Percentiles rank a stretch among this genome's conserved stretches.
These are phyloP conservation scores for Cossypha niveicapilla DNA, from an alignment of 2,797 vertebrate species.

Conservation along the genomic window DNA sequence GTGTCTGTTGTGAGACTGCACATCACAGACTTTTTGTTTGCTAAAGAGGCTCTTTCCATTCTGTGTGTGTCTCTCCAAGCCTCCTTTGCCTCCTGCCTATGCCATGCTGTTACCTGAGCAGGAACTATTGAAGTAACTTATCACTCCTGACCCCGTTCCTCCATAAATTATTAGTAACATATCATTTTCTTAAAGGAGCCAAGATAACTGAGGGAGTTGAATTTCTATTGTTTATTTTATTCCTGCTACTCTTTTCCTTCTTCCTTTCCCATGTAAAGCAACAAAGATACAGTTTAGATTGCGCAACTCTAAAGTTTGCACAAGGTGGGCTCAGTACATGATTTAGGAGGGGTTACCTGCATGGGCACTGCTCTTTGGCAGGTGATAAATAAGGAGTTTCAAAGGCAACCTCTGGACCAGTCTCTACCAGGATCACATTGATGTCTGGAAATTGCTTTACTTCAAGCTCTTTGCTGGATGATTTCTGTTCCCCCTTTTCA, in stretches of 20 bases:
- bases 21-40: accelerated
- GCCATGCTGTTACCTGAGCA: neutral
- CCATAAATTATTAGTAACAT: neutral
- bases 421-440: neutral
- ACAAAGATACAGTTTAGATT: neutral
- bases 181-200: neutral
- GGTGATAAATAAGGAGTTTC: neutral
- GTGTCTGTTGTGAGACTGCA: neutral
- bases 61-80: neutral
- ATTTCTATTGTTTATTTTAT: neutral
- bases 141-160: neutral
- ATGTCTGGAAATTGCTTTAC: neutral
- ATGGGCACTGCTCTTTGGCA: neutral
- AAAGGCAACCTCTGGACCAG: neutral
- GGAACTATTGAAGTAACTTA: neutral
- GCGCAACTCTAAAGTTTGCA: neutral
- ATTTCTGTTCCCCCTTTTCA: neutral
- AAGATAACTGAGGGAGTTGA: neutral
- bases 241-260: neutral
- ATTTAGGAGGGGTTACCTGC: neutral
- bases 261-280: neutral
- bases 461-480: neutral
- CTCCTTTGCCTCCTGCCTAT: neutral
- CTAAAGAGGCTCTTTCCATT: neutral
- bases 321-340: neutral